phyloP scores from a whole-genome alignment of 2,113 vertebrate species.

The Spheniscus mendiculus region DNA sequence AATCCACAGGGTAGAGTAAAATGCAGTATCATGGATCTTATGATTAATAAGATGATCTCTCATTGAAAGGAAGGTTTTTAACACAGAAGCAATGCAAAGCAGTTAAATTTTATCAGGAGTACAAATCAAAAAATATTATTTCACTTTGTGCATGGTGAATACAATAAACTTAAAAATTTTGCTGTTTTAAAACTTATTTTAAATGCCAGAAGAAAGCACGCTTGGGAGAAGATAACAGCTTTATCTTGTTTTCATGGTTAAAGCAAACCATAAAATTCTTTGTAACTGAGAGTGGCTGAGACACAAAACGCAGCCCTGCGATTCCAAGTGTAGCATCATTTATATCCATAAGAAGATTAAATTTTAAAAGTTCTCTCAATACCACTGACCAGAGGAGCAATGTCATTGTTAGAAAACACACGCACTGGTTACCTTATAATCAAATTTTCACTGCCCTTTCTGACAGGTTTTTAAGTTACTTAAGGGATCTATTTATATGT shows the following conservation, averaged over 20 bases:
- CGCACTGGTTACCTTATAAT: slow-evolving; percentile 81
- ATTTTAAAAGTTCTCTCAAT: slow-evolving; percentile 40
- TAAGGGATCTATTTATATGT: slow-evolving; percentile 85
- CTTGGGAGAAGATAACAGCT: slow-evolving; percentile 40
- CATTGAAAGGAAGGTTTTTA: background rate
- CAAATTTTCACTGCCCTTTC: slow-evolving; percentile 87
- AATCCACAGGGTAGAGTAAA: background rate
- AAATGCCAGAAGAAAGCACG: background rate
- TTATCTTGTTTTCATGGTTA: slow-evolving; percentile 67
- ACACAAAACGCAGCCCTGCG: background rate
- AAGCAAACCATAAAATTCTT: slow-evolving; percentile 53
- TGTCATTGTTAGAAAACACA: slow-evolving; percentile 60
- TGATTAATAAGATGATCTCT: background rate
- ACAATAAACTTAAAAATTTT: background rate
- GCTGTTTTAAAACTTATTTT: background rate
- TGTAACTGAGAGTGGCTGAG: background rate
- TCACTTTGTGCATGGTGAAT: background rate
- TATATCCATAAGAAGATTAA: slow-evolving; percentile 18
- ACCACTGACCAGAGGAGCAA: slow-evolving; percentile 34
- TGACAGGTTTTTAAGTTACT: slow-evolving; percentile 87
- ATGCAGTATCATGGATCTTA: background rate
- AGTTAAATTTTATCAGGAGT: background rate
- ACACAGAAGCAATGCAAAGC: background rate
- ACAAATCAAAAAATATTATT: background rate
- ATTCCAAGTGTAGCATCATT: slow-evolving; percentile 28